A percentile compares a stretch with the other conserved stretches of the same genome.
These are phyloP conservation scores for Falcunculus frontatus DNA, from an alignment of 2,113 vertebrate species.

Conservation along the genomic window DNA sequence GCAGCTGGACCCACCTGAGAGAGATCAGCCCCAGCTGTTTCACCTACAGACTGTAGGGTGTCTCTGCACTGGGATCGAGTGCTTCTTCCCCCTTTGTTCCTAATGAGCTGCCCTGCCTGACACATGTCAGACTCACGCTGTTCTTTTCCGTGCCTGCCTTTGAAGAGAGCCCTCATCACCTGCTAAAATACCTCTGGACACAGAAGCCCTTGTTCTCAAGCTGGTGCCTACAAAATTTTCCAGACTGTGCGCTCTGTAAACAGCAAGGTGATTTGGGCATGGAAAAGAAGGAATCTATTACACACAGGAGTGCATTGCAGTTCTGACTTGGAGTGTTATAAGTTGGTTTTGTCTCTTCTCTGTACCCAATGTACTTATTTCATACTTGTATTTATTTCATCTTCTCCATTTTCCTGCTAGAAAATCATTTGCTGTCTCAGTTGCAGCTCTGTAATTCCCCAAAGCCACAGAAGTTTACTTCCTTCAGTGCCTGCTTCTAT, in stretches of 20 bases:
- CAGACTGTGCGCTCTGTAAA: background rate
- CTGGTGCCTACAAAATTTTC: background rate
- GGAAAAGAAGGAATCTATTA: background rate
- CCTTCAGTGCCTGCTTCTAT: background rate
- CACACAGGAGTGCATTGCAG: rapidly evolving
- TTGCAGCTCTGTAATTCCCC: background rate
- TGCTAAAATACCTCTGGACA: background rate
- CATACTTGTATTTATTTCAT: background rate
- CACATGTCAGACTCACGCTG: rapidly evolving
- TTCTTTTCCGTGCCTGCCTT: background rate
- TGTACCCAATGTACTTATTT: background rate
- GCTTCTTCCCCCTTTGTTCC: background rate
- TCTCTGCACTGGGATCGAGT: background rate
- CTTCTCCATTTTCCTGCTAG: background rate
- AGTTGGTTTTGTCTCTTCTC: background rate
- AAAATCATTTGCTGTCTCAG: background rate
- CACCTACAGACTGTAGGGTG: background rate
- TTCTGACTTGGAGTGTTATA: background rate
- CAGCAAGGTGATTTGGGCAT: background rate
- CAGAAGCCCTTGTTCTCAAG: background rate
- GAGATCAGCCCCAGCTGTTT: background rate
- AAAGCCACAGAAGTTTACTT: background rate
- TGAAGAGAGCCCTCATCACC: background rate
- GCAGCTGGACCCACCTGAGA: background rate
- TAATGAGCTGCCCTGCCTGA: background rate